phyloP scores from a whole-genome alignment of 2,797 vertebrate species.

The Cottoperca gobio region DNA sequence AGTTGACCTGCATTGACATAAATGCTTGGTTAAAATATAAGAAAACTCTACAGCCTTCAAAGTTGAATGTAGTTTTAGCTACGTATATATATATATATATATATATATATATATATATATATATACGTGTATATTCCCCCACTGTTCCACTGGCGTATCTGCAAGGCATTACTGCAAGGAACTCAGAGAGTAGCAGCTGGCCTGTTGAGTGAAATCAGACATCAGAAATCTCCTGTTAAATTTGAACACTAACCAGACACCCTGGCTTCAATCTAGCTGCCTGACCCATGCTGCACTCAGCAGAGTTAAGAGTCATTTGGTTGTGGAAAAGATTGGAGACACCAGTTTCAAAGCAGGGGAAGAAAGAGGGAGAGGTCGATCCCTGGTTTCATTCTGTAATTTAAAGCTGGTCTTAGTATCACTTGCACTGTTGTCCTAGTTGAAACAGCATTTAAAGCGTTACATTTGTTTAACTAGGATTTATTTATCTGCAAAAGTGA shows the following conservation, averaged over 20 bases:
- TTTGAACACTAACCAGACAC: conserved; percentile 83
- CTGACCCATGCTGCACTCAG: conserved; percentile 80
- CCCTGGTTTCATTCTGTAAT: conserved; percentile 54
- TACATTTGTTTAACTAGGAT: not conserved
- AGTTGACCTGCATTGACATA: not conserved
- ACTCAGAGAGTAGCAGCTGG: conserved; percentile 46
- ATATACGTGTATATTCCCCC: not conserved
- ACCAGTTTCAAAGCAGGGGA: conserved; percentile 65
- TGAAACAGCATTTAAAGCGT: conserved; percentile 11
- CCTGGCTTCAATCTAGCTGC: conserved; percentile 72
- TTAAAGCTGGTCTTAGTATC: conserved; percentile 40
- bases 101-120: no score
- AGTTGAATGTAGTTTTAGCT: not conserved
- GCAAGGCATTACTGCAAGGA: conserved; percentile 61
- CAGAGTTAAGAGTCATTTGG: conserved; percentile 75
- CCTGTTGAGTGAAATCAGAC: conserved; percentile 78
- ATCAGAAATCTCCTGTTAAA: conserved; percentile 77
- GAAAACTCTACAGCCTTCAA: not conserved
- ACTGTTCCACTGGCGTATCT: conserved; percentile 53
- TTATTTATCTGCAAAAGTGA: not conserved
- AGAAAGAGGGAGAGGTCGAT: conserved; percentile 51
- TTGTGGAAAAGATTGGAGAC: conserved; percentile 62
- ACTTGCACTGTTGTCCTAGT: not conserved
- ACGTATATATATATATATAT: not conserved
- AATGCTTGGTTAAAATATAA: not conserved